These are phyloP conservation scores for Epirrhoe alternata DNA, from an alignment of 2,888 invertebrate species.

Conservation along the genomic window DNA sequence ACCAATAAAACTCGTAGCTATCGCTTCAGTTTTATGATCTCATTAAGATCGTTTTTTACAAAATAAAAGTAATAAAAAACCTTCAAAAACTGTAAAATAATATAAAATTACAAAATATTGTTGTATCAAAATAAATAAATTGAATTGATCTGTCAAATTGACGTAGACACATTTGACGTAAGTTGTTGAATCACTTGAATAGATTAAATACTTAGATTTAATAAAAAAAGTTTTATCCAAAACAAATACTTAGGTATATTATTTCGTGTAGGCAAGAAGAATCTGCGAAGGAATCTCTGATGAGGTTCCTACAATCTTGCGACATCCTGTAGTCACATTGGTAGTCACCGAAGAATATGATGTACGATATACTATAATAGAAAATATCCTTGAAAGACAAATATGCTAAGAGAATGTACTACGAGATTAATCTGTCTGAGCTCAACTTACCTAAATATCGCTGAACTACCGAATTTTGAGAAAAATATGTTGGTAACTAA, in stretches of 20 bases:
- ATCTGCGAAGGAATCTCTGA: too few relatives aligned
- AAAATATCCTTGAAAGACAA: too few relatives aligned
- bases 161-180: not conserved
- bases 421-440: not conserved
- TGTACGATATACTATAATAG: too few relatives aligned
- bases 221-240: not conserved
- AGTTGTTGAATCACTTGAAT: too few relatives aligned
- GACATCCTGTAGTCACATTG: too few relatives aligned
- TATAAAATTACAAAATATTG: not conserved
- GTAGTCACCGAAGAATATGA: too few relatives aligned
- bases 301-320: too few relatives aligned
- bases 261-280: too few relatives aligned
- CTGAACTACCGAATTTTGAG: not conserved
- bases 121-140: not conserved
- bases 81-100: not conserved
- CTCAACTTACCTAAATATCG: too few relatives aligned
- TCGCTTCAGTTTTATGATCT: not conserved
- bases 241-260: too few relatives aligned
- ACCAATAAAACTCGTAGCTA: not conserved
- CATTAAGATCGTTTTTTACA: constrained; percentile 6
- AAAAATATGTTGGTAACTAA: constrained; percentile 7
- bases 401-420: too few relatives aligned
- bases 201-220: not conserved
- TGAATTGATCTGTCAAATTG: not conserved
- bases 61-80: constrained; percentile 3